These are phyloP conservation scores for Thomomys bottae DNA, from an alignment of 2,113 vertebrate species.

Conservation along the genomic window DNA sequence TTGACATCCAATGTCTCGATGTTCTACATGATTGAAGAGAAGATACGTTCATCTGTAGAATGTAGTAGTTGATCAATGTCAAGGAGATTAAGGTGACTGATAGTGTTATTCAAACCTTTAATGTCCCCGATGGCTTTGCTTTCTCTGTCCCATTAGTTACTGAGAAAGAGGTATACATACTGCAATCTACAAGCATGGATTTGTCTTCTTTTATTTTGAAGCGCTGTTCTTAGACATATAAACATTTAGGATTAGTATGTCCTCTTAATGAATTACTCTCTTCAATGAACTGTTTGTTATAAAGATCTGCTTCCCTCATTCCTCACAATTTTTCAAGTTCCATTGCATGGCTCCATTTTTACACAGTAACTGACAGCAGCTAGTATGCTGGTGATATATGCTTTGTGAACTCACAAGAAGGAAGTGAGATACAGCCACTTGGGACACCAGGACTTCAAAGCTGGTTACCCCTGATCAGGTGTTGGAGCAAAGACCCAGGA, in stretches of 20 bases:
- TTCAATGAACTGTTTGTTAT: slow-evolving; percentile 9
- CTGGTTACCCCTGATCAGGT: no score
- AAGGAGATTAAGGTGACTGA: background rate
- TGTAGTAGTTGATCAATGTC: background rate
- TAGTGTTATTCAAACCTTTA: background rate
- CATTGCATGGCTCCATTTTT: background rate
- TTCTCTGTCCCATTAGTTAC: background rate
- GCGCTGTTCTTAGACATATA: background rate
- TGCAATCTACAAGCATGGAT: background rate
- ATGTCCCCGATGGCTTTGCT: background rate
- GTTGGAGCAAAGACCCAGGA: no score
- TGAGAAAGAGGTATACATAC: background rate
- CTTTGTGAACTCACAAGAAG: background rate
- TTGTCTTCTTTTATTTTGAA: background rate
- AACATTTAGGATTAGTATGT: background rate
- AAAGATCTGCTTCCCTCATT: background rate
- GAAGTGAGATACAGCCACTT: background rate
- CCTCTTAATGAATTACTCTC: background rate
- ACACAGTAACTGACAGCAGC: background rate
- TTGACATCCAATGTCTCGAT: background rate
- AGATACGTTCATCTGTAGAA: background rate
- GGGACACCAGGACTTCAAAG: background rate
- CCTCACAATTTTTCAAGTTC: background rate
- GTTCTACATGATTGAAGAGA: background rate
- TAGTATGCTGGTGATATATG: no score